Conservation (phyloP, 2,888 invertebrate genomes). For the Heliothis peltigera region DNA sequence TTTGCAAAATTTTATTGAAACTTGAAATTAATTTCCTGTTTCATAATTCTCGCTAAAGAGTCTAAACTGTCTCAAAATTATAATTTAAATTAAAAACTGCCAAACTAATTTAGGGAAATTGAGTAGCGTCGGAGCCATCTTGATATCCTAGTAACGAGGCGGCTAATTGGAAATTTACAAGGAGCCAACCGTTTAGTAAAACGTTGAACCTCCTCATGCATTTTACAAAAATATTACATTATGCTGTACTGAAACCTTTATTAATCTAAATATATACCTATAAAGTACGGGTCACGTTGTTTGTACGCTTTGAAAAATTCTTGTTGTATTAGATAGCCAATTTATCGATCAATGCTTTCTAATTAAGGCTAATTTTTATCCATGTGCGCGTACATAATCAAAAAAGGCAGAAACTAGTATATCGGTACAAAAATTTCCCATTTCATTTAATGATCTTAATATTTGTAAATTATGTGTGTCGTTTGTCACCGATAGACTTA, state of each 20-base stretch:
- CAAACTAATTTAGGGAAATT: slow-evolving; percentile 45
- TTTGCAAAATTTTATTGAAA: background rate
- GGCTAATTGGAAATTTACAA: slow-evolving; percentile 50
- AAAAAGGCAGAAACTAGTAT: no score
- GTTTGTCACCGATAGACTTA: no score
- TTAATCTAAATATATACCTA: background rate
- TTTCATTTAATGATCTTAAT: no score
- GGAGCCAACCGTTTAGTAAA: slow-evolving; percentile 18
- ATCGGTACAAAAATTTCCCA: no score
- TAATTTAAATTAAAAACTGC: slow-evolving; percentile 45
- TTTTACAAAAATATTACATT: slow-evolving; percentile 6
- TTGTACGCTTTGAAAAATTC: no score
- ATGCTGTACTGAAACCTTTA: background rate
- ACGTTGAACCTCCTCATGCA: slow-evolving; percentile 8
- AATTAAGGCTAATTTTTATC: no score
- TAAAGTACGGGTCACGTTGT: no score
- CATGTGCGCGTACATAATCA: no score
- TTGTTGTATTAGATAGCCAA: no score
- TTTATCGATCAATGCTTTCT: no score
- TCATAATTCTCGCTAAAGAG: slow-evolving; percentile 5
- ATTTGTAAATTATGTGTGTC: no score
- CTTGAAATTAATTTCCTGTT: background rate
- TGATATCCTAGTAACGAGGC: slow-evolving; percentile 49
- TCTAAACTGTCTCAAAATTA: slow-evolving; percentile 24
- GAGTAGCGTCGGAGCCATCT: slow-evolving; percentile 33